phyloP scores from a whole-genome alignment of 2,888 invertebrate genomes.

The Tridacna gigas region DNA sequence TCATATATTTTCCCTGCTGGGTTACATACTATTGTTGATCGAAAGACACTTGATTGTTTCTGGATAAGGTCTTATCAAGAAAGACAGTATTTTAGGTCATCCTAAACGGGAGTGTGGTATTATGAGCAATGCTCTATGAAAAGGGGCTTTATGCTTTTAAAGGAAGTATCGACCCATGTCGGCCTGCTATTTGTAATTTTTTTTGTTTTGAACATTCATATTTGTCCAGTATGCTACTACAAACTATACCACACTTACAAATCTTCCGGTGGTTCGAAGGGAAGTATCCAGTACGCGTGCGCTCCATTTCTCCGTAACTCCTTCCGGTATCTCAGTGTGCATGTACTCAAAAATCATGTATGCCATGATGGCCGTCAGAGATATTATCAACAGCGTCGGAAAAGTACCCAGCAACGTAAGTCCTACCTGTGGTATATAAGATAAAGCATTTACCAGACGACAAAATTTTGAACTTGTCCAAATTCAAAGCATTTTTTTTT shows the following conservation, averaged over 20 bases:
- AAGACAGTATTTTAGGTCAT: too few relatives aligned
- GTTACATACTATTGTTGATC: too few relatives aligned
- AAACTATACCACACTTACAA: constrained; percentile 49
- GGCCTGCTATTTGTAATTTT: too few relatives aligned
- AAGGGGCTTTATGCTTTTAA: too few relatives aligned
- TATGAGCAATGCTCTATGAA: too few relatives aligned
- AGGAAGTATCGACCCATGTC: too few relatives aligned
- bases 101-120: too few relatives aligned
- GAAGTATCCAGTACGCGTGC: constrained; percentile 70
- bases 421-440: constrained; percentile 6
- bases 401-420: constrained; percentile 29
- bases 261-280: constrained; percentile 66
- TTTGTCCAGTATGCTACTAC: too few relatives aligned
- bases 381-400: constrained; percentile 50
- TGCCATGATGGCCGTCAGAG: constrained; percentile 54
- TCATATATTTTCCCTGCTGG: too few relatives aligned
- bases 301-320: constrained; percentile 71
- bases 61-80: too few relatives aligned
- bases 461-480: not conserved
- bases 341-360: constrained; percentile 67
- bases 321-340: constrained; percentile 72
- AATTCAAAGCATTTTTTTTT: not conserved
- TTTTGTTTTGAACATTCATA: too few relatives aligned
- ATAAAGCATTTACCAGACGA: not conserved
- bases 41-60: too few relatives aligned